A percentile compares a stretch with the other conserved stretches of the same genome.
Evolutionary conservation across 2,113 vertebrate genomes (phyloP).

Genomic region (Takifugu flavidus): DNA sequence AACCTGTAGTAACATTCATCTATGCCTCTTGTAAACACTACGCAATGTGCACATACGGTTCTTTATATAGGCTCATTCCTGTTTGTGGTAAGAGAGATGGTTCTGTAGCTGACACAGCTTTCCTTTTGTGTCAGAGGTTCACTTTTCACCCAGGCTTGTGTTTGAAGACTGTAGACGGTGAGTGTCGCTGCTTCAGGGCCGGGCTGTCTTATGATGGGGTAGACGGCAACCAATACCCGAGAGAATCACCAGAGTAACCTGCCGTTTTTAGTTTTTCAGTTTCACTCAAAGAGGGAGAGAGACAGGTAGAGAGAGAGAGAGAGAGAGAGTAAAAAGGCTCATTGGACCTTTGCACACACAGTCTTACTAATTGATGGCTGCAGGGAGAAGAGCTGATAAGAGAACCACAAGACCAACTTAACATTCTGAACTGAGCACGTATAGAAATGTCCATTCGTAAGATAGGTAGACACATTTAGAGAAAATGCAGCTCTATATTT

Average conservation of each 20-base stretch:
- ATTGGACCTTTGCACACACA: conserved; percentile 55
- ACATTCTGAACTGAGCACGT: conserved; percentile 14
- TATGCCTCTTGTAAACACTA: conserved; percentile 4
- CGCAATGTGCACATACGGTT: not conserved
- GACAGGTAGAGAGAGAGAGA: conserved; percentile 14
- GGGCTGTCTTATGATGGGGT: conserved; percentile 43
- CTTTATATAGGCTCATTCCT: not conserved
- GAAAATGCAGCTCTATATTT: too few species aligned
- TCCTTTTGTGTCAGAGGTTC: conserved; percentile 18
- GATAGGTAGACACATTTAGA: conserved; percentile 7
- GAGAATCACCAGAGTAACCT: conserved; percentile 72
- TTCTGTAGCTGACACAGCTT: conserved; percentile 17
- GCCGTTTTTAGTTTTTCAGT: conserved; percentile 68
- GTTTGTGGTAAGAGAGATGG: conserved; percentile 13
- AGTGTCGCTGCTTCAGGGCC: conserved; percentile 42
- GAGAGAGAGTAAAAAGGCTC: conserved; percentile 64
- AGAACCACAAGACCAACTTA: conserved; percentile 54
- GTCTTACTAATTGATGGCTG: conserved; percentile 75
- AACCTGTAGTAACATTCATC: not conserved
- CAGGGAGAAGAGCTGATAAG: conserved; percentile 64
- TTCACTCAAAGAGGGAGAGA: conserved; percentile 46
- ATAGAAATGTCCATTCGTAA: conserved; percentile 30
- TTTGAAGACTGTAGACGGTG: conserved; percentile 64
- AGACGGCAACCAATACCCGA: conserved; percentile 64
- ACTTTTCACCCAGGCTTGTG: conserved; percentile 30